Evolutionary conservation across 2,888 invertebrate species (phyloP), one percentile per base, ranked within the genome.

Genomic region (Megamerina dolium): DNA sequence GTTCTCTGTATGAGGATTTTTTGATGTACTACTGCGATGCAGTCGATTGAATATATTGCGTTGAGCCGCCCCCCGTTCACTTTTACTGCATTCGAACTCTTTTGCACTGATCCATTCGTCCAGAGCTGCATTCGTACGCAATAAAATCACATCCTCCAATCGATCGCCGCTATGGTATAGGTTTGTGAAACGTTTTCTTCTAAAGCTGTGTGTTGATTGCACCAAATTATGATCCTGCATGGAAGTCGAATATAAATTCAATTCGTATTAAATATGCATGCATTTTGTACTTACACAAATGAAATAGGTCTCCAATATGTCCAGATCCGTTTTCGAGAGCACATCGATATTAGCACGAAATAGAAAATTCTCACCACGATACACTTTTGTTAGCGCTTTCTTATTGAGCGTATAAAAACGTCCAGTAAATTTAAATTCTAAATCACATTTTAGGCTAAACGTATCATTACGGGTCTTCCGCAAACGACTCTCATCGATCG

Each of bases 161-260:
- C 61, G 64, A 13, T 69, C 69, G 4, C 69, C 69, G 5, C 52
- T 54, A 13, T 52, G 52, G 49, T 70, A 69, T 30, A 52, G 57
- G 41, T 61, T 64, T 39, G 56, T 61, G 45, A 61, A 62, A 51
- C 67, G 68, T 54, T 69, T 71, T 16, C 64, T 57, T 51, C 66
- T 66, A 57, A 64, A 69, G 50, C 66, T 67, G 59, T 71, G 70
- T 17, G 63, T 65, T 27, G 70, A 69, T 56, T 71, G 68, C 50
- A 64, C 65, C 54, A 72, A 54, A 50, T 72, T 72, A 53, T 69
- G 68, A 60, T 72, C 71, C 71, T 71, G 41, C n/a, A n/a, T 36
- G 34, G 10, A 44, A 37, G 30, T 19, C 17, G 9, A 32, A 6
- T 14, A 27, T 17, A n/a, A 33, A 13, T 5, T 13, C 16, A 23